Evolutionary conservation across 2,888 invertebrate species (phyloP), one percentile per base, ranked within the genome.

Genomic region (Ormyrus nitidulus): DNA sequence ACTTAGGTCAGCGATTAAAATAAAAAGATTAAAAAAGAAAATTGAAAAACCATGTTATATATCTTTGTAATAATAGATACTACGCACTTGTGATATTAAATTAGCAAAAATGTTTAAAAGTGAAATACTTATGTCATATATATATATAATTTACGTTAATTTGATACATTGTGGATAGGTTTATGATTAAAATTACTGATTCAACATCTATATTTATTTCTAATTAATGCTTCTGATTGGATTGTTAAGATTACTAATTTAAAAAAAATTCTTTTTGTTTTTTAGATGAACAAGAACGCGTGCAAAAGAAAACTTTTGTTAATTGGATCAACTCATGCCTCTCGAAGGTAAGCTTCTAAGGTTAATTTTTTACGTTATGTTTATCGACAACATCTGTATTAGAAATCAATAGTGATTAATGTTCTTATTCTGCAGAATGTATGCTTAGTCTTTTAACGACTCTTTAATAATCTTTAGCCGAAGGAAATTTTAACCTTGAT

Each of bases 281-380:
- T 96, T 81, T 95, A 99, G 99, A 98, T 94, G 98, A 99, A 93
- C 98, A 99, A 92, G 98, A 99, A 93, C 94, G 98, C 91, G 98
- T 99, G 85, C 99, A 99, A 92, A 99, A 98, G 94, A 99, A 99
- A 92, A 99, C 98, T 84, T 99, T 99, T 91, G 97, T 98, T 87
- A 99, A 99, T 92, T 99, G 99, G 98, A 98, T 99, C 92, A 99
- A 99, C 92, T 98, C 98, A 90, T 97, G 98, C 92, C 93, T 99
- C 89, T 95, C 95, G 88, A 97, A 98, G 96, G 98, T 98, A 91
- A 94, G 92, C 56, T 51, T 59, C 61, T 65, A 49, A 66, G 46
- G n/a, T 77, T 44, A 44, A 70, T 11, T 68, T 58, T 70, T 64
- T 54, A 56, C 10, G 8, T 48, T 19, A 65, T 73, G 11, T 11